A percentile compares a stretch with the other conserved stretches of the same genome.
phyloP scores from a whole-genome alignment of 2,113 vertebrate genomes.

The Rhinopomastus cyanomelas region DNA sequence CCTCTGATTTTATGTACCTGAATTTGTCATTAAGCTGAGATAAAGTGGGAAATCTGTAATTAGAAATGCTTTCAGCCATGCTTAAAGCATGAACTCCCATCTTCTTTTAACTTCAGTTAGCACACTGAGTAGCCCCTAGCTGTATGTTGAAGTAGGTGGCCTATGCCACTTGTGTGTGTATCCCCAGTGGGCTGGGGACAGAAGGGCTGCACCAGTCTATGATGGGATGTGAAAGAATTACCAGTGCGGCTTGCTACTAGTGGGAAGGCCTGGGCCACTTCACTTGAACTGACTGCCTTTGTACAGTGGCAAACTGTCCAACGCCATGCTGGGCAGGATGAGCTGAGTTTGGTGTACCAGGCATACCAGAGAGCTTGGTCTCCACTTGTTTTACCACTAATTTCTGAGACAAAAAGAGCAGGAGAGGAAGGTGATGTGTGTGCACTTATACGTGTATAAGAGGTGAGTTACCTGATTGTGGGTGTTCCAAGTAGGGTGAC shows the following conservation, averaged over 20 bases:
- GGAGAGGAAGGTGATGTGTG: too few relatives aligned
- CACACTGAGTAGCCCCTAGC: not conserved
- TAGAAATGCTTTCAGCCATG: not conserved
- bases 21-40: not conserved
- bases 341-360: not conserved
- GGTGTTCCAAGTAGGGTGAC: rapidly evolving
- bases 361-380: not conserved
- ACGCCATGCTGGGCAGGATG: not conserved
- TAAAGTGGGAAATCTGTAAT: not conserved
- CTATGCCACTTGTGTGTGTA: not conserved
- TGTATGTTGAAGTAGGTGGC: not conserved
- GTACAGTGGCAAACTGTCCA: not conserved
- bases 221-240: not conserved
- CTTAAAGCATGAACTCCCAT: not conserved
- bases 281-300: not conserved
- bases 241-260: not conserved
- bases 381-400: not conserved
- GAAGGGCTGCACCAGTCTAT: not conserved
- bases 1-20: not conserved
- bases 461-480: not conserved
- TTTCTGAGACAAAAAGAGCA: not conserved
- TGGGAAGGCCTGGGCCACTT: not conserved
- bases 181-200: not conserved
- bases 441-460: rapidly evolving
- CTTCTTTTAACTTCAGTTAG: not conserved